These are phyloP conservation scores for Hyposoter didymator DNA, from an alignment of 2,888 invertebrate genomes.

Conservation along the genomic window DNA sequence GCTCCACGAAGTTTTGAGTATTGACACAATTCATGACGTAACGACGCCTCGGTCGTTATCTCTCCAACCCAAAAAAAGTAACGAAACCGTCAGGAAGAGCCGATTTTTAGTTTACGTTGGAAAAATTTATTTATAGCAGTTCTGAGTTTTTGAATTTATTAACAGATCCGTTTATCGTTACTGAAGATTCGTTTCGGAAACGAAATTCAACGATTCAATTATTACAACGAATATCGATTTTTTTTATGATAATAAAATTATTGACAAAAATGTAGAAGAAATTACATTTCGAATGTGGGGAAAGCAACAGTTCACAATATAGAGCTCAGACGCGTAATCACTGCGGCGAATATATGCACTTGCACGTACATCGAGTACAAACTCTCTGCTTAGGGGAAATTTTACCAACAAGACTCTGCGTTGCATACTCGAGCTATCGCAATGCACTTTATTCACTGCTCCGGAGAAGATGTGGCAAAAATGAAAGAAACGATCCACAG, in stretches of 20 bases:
- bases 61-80: not conserved
- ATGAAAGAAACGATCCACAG: not conserved
- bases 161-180: not conserved
- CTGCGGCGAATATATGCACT: not conserved
- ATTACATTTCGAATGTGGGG: not conserved
- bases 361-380: not conserved
- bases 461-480: not conserved
- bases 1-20: not conserved
- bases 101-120: not conserved
- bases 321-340: not conserved
- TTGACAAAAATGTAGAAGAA: not conserved
- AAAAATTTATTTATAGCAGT: not conserved
- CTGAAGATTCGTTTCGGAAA: not conserved
- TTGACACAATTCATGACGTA: not conserved
- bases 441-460: slow-evolving; percentile 23
- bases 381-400: slow-evolving; percentile 22
- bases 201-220: not conserved
- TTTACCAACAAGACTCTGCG: slow-evolving; percentile 24
- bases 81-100: not conserved
- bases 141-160: not conserved
- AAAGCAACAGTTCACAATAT: not conserved
- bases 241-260: not conserved
- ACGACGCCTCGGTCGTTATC: not conserved
- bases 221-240: not conserved
- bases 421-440: slow-evolving; percentile 33